phyloP scores from a whole-genome alignment of 2,888 invertebrate species.

The Eilema caniola region DNA sequence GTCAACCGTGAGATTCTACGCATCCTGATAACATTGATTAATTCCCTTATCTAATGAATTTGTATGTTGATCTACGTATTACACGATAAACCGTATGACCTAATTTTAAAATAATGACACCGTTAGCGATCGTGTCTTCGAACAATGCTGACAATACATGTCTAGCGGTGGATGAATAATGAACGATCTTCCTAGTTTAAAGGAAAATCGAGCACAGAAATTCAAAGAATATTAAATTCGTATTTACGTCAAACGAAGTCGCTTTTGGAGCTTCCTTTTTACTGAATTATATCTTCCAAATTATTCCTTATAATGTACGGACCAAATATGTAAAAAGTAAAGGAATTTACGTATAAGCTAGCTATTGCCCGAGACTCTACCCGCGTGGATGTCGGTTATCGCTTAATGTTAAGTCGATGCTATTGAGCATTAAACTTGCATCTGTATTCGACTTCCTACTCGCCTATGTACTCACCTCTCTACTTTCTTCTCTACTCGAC shows the following conservation, averaged over 20 bases:
- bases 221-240: neutral
- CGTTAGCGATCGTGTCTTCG: constrained; percentile 7
- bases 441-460: too few species aligned
- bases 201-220: constrained; percentile 6
- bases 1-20: constrained; percentile 19
- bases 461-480: too few species aligned
- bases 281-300: neutral
- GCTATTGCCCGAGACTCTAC: too few species aligned
- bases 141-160: constrained; percentile 9
- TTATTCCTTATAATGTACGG: neutral
- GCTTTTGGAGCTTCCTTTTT: neutral
- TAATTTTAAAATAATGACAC: constrained; percentile 42
- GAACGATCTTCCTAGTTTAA: constrained; percentile 4
- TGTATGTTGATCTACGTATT: constrained; percentile 39
- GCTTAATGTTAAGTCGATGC: too few species aligned
- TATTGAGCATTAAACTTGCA: too few species aligned
- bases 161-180: neutral
- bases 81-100: constrained; percentile 47
- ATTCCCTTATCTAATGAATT: constrained; percentile 35
- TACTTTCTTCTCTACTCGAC: too few species aligned
- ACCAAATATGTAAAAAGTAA: neutral
- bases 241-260: neutral
- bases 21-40: constrained; percentile 35
- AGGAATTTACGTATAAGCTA: too few species aligned
- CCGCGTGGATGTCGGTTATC: too few species aligned